These are phyloP conservation scores for Ascaphus truei DNA, from an alignment of 2,113 vertebrate species.

Conservation along the genomic window DNA sequence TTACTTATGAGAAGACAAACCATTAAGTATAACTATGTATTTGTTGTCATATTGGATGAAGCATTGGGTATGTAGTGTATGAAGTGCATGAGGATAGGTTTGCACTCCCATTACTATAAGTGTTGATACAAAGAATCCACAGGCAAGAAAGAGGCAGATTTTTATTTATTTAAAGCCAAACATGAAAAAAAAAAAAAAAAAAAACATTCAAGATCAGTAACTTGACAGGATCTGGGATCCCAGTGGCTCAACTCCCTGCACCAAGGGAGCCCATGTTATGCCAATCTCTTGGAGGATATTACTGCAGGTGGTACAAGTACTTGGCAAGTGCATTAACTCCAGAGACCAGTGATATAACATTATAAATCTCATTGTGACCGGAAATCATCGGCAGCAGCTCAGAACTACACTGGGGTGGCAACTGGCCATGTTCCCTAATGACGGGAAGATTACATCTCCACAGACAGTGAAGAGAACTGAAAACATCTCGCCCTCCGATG, in stretches of 20 bases:
- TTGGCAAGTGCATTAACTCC: slow-evolving; percentile 8
- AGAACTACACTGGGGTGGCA: too few species aligned
- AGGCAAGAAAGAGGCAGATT: too few species aligned
- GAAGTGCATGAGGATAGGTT: too few species aligned
- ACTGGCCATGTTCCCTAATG: too few species aligned
- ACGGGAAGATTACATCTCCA: background rate
- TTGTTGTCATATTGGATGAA: too few species aligned
- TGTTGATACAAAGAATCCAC: too few species aligned
- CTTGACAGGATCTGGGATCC: background rate
- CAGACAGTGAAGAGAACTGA: background rate
- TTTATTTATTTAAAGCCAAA: slow-evolving; percentile 23
- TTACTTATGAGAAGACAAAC: too few species aligned
- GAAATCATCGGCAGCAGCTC: background rate
- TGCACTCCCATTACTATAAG: too few species aligned
- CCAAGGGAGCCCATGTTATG: background rate
- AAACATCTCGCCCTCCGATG: background rate
- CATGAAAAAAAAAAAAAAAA: slow-evolving; percentile 21
- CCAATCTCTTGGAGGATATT: background rate
- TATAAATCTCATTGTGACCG: slow-evolving; percentile 15
- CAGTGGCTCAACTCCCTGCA: slow-evolving; percentile 25
- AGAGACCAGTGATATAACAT: background rate
- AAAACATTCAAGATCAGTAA: slow-evolving; percentile 12
- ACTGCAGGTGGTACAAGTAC: background rate
- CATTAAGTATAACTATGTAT: too few species aligned
- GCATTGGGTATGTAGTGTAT: too few species aligned